These are phyloP conservation scores for Mesochorus sp. DNA, from an alignment of 2,888 invertebrate species.

Conservation along the genomic window DNA sequence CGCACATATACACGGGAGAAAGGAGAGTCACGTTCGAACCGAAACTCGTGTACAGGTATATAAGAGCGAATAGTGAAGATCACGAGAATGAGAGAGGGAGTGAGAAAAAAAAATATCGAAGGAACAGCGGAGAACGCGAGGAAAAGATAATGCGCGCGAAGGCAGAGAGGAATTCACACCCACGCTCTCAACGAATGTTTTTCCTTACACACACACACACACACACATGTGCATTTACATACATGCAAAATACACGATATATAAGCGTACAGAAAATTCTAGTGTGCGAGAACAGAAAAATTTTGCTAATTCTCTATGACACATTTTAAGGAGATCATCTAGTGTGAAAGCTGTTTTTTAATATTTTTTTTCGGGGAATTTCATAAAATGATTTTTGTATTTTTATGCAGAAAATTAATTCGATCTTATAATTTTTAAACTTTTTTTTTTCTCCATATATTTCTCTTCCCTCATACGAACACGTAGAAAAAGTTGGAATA, in stretches of 20 bases:
- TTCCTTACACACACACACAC: conserved; percentile 59
- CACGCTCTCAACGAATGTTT: conserved; percentile 78
- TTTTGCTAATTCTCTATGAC: background rate
- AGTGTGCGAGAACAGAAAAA: background rate
- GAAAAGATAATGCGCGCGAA: conserved; percentile 76
- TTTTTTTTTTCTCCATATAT: no score
- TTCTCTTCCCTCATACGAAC: no score
- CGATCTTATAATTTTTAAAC: no score
- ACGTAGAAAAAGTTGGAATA: no score
- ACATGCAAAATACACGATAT: conserved; percentile 14
- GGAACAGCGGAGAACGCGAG: conserved; percentile 62
- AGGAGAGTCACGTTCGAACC: conserved; percentile 58
- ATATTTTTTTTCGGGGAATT: no score
- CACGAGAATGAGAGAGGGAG: conserved; percentile 47
- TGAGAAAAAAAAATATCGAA: conserved; percentile 49
- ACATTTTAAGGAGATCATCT: no score
- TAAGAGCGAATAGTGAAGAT: conserved; percentile 16
- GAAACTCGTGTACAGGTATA: conserved; percentile 44
- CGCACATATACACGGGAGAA: conserved; percentile 40
- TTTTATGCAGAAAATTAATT: no score
- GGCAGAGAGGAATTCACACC: conserved; percentile 77
- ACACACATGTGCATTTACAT: background rate
- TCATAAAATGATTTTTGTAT: no score
- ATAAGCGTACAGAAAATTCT: conserved; percentile 1
- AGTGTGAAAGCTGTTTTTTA: no score